Conservation (phyloP, 2,888 invertebrate genomes). For the Ochlodes sylvanus region DNA sequence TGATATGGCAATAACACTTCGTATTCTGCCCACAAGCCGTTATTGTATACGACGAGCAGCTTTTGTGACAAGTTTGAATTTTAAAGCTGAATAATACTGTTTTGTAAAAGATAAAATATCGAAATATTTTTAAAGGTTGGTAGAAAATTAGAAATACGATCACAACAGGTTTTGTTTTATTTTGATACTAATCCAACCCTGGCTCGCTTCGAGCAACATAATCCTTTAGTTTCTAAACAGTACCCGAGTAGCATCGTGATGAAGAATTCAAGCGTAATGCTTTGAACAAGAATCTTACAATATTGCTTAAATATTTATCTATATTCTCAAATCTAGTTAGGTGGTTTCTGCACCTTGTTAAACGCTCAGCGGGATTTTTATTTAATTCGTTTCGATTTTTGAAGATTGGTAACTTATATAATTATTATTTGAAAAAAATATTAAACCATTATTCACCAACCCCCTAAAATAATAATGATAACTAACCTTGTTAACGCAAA, state of each 20-base stretch:
- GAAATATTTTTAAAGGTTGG: too few species aligned
- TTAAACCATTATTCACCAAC: too few species aligned
- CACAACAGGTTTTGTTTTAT: neutral
- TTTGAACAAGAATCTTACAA: neutral
- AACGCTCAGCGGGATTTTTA: too few species aligned
- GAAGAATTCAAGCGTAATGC: neutral
- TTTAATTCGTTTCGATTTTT: too few species aligned
- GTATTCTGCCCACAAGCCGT: conserved; percentile 58
- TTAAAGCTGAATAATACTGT: neutral
- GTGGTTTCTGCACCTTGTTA: too few species aligned
- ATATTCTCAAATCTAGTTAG: too few species aligned
- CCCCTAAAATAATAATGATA: too few species aligned
- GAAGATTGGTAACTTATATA: too few species aligned
- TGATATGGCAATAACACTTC: conserved; percentile 66
- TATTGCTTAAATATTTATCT: too few species aligned
- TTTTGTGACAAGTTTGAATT: conserved; percentile 15
- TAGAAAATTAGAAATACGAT: too few species aligned
- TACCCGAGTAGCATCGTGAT: neutral
- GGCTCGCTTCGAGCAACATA: neutral
- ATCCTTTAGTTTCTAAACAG: neutral
- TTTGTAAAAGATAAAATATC: neutral
- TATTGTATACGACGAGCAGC: conserved; percentile 51
- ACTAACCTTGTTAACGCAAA: too few species aligned
- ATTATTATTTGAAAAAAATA: too few species aligned
- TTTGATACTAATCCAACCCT: neutral